phyloP scores from a whole-genome alignment of 2,797 vertebrate species.

The Glyptemys insculpta region DNA sequence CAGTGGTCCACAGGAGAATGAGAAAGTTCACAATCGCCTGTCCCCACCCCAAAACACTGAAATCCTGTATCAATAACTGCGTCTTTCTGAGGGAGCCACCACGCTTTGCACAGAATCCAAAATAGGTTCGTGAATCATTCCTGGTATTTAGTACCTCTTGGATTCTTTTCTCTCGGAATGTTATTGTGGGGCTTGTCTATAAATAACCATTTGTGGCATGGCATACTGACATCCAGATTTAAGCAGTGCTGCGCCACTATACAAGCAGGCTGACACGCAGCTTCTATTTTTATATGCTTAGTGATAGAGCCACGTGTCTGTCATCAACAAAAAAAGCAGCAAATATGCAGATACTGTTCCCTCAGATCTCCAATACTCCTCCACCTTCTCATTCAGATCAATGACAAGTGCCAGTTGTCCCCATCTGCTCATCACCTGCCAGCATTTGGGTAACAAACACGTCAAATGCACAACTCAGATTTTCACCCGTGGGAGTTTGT shows the following conservation, averaged over 20 bases:
- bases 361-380: slow-evolving; percentile 58
- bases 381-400: slow-evolving; percentile 71
- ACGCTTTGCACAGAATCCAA: not conserved
- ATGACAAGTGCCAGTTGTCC: slow-evolving; percentile 58
- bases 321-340: slow-evolving; percentile 59
- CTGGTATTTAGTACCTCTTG: not conserved
- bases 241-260: slow-evolving; percentile 9
- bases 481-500: slow-evolving; percentile 63
- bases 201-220: slow-evolving; percentile 69
- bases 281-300: slow-evolving; percentile 79
- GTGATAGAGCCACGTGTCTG: slow-evolving; percentile 77
- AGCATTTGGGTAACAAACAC: slow-evolving; percentile 68
- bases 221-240: slow-evolving; percentile 67
- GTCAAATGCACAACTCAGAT: slow-evolving; percentile 54
- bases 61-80: not conserved
- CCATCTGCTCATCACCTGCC: slow-evolving; percentile 79
- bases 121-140: accelerated
- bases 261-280: slow-evolving; percentile 59
- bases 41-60: not conserved
- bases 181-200: slow-evolving; percentile 60
- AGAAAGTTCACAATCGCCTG: accelerated
- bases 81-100: not conserved
- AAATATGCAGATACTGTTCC: not conserved
- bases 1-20: not conserved
- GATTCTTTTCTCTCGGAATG: slow-evolving; percentile 13